phyloP scores from a whole-genome alignment of 2,888 invertebrate species.

The Leuctra nigra region DNA sequence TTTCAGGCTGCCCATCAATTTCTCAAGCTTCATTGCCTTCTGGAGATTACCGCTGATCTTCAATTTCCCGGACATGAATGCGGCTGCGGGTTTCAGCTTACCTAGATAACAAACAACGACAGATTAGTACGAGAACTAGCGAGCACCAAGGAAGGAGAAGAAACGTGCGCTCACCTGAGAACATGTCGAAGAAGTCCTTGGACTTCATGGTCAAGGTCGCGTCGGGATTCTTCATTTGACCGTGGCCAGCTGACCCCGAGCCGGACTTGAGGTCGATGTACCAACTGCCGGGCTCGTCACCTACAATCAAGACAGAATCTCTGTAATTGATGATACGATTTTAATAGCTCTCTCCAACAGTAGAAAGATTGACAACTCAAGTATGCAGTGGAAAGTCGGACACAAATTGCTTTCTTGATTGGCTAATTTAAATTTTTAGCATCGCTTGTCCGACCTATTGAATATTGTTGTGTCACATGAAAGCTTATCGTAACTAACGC shows the following conservation, averaged over 20 bases:
- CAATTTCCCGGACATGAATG: constrained; percentile 94
- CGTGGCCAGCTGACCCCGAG: constrained; percentile 69
- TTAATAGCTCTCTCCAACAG: too few species aligned
- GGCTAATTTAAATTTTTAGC: too few species aligned
- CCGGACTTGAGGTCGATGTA: constrained; percentile 87
- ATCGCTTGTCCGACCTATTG: too few species aligned
- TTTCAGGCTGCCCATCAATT: constrained; percentile 76
- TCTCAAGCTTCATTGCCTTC: constrained; percentile 92
- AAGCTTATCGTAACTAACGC: too few species aligned
- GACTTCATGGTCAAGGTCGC: constrained; percentile 80
- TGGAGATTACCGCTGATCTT: constrained; percentile 89
- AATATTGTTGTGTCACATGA: too few species aligned
- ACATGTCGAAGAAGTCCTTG: constrained; percentile 71
- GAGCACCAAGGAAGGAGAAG: not conserved
- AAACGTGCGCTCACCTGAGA: constrained; percentile 57
- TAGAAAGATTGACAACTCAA: too few species aligned
- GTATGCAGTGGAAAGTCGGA: too few species aligned
- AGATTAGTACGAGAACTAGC: constrained; percentile 30
- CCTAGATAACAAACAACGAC: constrained; percentile 43
- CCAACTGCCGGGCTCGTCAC: constrained; percentile 66
- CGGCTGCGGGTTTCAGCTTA: constrained; percentile 83
- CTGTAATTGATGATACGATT: too few species aligned
- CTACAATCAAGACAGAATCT: constrained; percentile 45
- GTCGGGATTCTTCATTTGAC: constrained; percentile 68
- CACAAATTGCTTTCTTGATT: too few species aligned